Conservation (phyloP, 1,140 invertebrate genomes). For the Mycetomoellerius zeteki region DNA sequence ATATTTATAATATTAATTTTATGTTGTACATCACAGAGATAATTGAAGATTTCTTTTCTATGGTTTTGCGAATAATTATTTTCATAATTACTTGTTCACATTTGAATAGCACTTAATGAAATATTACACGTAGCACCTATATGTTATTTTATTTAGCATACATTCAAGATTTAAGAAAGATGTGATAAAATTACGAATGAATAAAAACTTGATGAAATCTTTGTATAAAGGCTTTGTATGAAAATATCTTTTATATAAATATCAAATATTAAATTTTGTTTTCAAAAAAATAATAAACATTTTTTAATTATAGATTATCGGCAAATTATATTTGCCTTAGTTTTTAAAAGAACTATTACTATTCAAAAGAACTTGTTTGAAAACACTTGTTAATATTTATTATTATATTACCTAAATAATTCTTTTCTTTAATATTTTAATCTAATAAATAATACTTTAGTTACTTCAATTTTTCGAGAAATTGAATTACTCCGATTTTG, state of each 20-base stretch:
- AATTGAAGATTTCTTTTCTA: neutral
- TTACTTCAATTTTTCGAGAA: neutral
- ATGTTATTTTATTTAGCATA: constrained; percentile 4
- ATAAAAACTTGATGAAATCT: neutral
- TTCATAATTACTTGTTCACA: neutral
- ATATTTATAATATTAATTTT: neutral
- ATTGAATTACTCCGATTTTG: neutral
- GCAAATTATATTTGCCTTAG: neutral
- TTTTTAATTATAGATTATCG: neutral
- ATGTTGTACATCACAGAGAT: neutral
- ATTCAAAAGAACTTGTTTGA: neutral
- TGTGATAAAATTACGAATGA: neutral
- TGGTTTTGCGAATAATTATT: constrained; percentile 14
- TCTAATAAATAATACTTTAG: neutral
- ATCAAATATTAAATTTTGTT: neutral
- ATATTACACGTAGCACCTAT: neutral
- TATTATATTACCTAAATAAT: neutral
- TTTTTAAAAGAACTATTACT: no score
- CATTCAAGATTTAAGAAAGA: neutral
- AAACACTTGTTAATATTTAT: neutral
- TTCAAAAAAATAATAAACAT: neutral
- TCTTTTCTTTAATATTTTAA: neutral
- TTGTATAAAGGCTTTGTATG: constrained; percentile 8
- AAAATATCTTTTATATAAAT: neutral
- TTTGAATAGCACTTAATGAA: neutral